A percentile compares a stretch with the other conserved stretches of the same genome.
phyloP scores from a whole-genome alignment of 2,888 invertebrate genomes.

The Caenorhabditis afra region DNA sequence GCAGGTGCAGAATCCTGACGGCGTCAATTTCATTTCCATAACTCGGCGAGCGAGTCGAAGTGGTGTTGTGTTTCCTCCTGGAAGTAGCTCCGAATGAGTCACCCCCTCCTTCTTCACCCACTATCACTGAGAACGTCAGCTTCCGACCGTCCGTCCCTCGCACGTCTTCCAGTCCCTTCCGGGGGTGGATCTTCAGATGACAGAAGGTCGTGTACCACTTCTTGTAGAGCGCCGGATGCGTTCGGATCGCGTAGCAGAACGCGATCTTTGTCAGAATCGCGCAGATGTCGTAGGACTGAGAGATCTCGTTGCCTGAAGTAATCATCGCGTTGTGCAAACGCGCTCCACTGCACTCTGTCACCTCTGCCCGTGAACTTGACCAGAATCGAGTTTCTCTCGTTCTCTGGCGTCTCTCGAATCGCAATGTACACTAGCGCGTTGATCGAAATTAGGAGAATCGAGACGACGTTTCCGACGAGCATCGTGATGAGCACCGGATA shows the following conservation, averaged over 20 bases:
- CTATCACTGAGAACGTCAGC: slow-evolving; percentile 43
- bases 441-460: slow-evolving; percentile 25
- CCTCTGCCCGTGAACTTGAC: slow-evolving; percentile 40
- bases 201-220: slow-evolving; percentile 30
- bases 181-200: slow-evolving; percentile 20
- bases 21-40: slow-evolving; percentile 33
- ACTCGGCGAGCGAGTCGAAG: slow-evolving; percentile 30
- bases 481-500: slow-evolving; percentile 23
- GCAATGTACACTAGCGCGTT: slow-evolving; percentile 17
- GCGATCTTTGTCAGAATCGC: slow-evolving; percentile 35
- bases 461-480: slow-evolving; percentile 34
- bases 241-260: slow-evolving; percentile 43
- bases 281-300: slow-evolving; percentile 45
- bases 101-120: slow-evolving; percentile 1
- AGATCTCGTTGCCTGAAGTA: slow-evolving; percentile 48
- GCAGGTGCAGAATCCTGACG: not conserved
- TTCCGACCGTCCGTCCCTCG: slow-evolving; percentile 28
- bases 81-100: not conserved
- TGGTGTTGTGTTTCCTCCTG: slow-evolving; percentile 57
- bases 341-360: too few relatives aligned
- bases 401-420: slow-evolving; percentile 38
- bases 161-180: slow-evolving; percentile 7
- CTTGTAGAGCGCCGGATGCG: slow-evolving; percentile 41
- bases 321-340: not conserved
- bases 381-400: slow-evolving; percentile 19